Evolutionary conservation across 2,888 invertebrate genomes (phyloP).

Genomic region (Eupithecia tripunctaria): DNA sequence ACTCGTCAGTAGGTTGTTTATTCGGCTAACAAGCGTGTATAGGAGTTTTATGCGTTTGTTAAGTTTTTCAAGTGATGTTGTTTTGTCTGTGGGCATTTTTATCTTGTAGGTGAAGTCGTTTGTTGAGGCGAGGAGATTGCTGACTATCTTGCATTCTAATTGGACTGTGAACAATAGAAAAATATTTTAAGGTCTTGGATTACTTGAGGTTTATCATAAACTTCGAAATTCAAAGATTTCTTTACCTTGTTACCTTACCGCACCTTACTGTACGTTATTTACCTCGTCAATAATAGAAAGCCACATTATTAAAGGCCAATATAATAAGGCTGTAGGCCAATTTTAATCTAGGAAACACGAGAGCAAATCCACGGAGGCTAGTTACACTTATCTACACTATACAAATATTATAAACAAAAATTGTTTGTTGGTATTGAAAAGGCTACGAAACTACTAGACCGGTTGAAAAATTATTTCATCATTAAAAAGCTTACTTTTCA

Average conservation of each 20-base stretch:
- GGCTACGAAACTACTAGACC: no score
- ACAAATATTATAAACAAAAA: no score
- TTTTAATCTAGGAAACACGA: no score
- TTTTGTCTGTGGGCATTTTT: conserved; percentile 53
- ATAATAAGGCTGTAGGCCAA: no score
- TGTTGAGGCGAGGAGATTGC: conserved; percentile 60
- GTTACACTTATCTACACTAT: no score
- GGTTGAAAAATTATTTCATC: no score
- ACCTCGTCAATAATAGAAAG: no score
- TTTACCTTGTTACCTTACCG: neutral
- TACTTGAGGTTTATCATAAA: neutral
- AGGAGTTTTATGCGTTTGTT: conserved; percentile 71
- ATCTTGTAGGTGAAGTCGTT: conserved; percentile 60
- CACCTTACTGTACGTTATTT: no score
- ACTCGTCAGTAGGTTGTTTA: conserved; percentile 64
- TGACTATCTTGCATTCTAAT: conserved; percentile 75
- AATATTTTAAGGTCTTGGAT: neutral
- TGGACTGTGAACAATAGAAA: conserved; percentile 56
- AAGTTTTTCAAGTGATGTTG: conserved; percentile 62
- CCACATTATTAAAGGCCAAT: no score
- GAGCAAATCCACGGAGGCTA: no score
- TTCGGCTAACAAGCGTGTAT: conserved; percentile 69
- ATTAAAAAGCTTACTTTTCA: no score
- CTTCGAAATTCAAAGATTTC: neutral
- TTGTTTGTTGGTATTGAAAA: no score